Percentiles rank a stretch among this genome's conserved stretches.
Conservation (phyloP, 2,113 vertebrate species). For the Megatriorchis doriae region DNA sequence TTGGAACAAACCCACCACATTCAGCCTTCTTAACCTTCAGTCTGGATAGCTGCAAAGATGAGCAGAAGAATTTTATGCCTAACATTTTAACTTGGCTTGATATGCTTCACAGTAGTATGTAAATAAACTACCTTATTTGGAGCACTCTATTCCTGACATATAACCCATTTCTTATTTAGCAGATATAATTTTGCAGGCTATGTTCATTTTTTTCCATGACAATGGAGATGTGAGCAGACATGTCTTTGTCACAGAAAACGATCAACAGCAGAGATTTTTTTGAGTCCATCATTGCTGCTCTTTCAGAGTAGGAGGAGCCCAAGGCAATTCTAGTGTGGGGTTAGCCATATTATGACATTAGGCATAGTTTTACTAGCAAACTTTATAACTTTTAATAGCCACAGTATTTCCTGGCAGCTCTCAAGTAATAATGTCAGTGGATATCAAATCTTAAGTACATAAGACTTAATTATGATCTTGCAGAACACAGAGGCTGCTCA, state of each 20-base stretch:
- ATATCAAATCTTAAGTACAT: constrained; percentile 19
- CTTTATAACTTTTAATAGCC: not conserved
- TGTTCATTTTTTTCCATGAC: not conserved
- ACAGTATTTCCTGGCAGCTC: not conserved
- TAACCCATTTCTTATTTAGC: constrained; percentile 6
- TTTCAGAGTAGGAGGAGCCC: not conserved
- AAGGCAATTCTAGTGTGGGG: not conserved
- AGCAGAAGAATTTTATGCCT: not conserved
- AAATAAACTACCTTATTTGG: not conserved
- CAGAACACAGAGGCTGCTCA: constrained; percentile 11
- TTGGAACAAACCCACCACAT: not conserved
- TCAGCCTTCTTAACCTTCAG: not conserved
- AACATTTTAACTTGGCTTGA: not conserved
- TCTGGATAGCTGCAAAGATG: not conserved
- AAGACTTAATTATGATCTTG: constrained; percentile 21
- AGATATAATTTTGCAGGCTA: constrained; percentile 9
- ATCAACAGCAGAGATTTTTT: not conserved
- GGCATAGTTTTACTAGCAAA: not conserved
- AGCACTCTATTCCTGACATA: not conserved
- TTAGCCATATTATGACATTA: not conserved
- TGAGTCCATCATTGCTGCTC: not conserved
- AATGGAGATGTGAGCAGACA: not conserved
- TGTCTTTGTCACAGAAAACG: not conserved
- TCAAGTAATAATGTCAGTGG: not conserved
- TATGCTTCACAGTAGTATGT: not conserved